Conservation (phyloP, 2,888 invertebrate species). For the Anaspis maculata region DNA sequence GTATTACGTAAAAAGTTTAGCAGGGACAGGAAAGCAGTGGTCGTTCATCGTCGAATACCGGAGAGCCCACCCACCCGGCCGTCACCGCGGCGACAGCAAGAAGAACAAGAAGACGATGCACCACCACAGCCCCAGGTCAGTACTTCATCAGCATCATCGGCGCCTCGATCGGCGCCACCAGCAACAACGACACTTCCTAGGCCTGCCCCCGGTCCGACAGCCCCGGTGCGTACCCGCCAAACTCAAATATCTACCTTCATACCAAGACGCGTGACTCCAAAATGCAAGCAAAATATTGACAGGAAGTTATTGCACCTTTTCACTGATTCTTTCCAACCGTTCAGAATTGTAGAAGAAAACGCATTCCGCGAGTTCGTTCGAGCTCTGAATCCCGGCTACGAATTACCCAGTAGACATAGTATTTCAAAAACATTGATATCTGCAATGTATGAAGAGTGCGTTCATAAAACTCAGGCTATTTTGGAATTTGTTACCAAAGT, state of each 20-base stretch:
- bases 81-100: too few relatives aligned
- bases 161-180: too few relatives aligned
- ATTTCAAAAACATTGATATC: slow-evolving; percentile 9
- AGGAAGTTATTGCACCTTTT: slow-evolving; percentile 3
- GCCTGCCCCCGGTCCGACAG: too few relatives aligned
- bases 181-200: too few relatives aligned
- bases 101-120: too few relatives aligned
- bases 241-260: too few relatives aligned
- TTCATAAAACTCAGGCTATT: background rate
- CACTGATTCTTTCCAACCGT: slow-evolving; percentile 7
- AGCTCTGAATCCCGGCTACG: slow-evolving; percentile 10
- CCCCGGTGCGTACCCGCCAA: too few relatives aligned
- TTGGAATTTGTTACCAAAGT: background rate
- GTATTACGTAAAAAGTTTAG: too few relatives aligned
- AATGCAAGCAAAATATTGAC: slow-evolving; percentile 2
- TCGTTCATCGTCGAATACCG: background rate
- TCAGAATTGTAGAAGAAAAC: slow-evolving; percentile 12
- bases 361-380: slow-evolving; percentile 11
- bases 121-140: too few relatives aligned
- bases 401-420: slow-evolving; percentile 8
- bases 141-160: too few relatives aligned
- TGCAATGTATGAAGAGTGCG: background rate
- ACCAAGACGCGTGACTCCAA: too few relatives aligned
- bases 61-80: too few relatives aligned
- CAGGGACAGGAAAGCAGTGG: background rate